Evolutionary conservation across 2,797 vertebrate species (phyloP).

Genomic region (Myioborus melanocephalus): DNA sequence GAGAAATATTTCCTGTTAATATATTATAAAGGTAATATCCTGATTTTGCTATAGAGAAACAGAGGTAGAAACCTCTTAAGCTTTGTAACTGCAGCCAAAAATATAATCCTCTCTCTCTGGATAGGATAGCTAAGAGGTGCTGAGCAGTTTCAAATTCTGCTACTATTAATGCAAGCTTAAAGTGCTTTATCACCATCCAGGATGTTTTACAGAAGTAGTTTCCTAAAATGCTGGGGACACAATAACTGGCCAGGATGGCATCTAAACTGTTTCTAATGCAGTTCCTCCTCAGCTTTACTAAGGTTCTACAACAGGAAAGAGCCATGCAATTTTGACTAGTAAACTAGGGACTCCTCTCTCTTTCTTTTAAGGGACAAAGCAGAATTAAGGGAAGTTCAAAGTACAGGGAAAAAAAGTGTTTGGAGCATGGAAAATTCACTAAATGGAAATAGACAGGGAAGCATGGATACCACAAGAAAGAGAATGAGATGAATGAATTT

Average conservation of each 20-base stretch:
- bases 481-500: background rate
- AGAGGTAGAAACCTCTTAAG: background rate
- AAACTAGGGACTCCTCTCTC: background rate
- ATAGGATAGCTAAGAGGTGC: background rate
- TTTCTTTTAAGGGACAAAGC: background rate
- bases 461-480: background rate
- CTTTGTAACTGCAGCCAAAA: background rate
- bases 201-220: background rate
- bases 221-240: background rate
- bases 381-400: background rate
- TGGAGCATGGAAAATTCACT: background rate
- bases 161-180: background rate
- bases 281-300: background rate
- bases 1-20: background rate
- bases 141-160: constrained; percentile 24
- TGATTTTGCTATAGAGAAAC: background rate
- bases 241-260: background rate
- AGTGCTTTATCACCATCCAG: background rate
- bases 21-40: background rate
- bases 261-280: background rate
- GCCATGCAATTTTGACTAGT: background rate
- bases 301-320: background rate
- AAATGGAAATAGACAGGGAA: background rate
- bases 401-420: background rate
- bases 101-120: constrained; percentile 18